Conservation (phyloP, 1,140 invertebrate species). For the Ridgeia piscesae region DNA sequence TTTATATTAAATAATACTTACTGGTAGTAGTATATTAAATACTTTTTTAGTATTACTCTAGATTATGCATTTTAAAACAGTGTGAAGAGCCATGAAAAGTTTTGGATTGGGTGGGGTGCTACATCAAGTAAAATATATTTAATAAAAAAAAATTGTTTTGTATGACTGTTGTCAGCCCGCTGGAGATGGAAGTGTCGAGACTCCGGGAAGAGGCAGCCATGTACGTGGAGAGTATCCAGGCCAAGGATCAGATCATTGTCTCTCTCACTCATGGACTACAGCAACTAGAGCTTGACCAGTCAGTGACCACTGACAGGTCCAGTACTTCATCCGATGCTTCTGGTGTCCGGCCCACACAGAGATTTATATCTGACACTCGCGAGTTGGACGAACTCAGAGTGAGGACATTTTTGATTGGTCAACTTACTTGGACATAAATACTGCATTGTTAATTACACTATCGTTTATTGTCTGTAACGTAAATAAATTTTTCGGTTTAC, state of each 20-base stretch:
- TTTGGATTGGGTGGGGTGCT: too few species aligned
- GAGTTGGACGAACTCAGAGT: conserved; percentile 15
- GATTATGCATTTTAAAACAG: too few species aligned
- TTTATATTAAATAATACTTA: too few species aligned
- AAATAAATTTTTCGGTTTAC: not conserved
- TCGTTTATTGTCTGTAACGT: not conserved
- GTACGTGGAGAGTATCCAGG: conserved; percentile 53
- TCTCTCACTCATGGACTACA: conserved; percentile 13
- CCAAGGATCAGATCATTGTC: conserved; percentile 56
- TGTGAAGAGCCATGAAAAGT: too few species aligned
- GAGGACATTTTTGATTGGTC: not conserved
- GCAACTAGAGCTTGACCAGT: conserved; percentile 1
- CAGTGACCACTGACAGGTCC: not conserved
- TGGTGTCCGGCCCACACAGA: not conserved
- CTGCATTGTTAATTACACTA: not conserved
- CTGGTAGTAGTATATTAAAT: too few species aligned
- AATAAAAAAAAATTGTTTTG: too few species aligned
- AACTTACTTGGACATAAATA: not conserved
- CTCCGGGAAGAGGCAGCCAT: conserved; percentile 49
- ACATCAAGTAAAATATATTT: too few species aligned
- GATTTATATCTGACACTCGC: not conserved
- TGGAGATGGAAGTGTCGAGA: conserved; percentile 35
- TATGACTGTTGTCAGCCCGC: conserved; percentile 19
- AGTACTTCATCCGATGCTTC: not conserved
- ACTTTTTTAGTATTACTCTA: too few species aligned